A percentile compares a stretch with the other conserved stretches of the same genome.
Evolutionary conservation across 2,113 vertebrate species (phyloP).

Genomic region (Macroglossus sobrinus): DNA sequence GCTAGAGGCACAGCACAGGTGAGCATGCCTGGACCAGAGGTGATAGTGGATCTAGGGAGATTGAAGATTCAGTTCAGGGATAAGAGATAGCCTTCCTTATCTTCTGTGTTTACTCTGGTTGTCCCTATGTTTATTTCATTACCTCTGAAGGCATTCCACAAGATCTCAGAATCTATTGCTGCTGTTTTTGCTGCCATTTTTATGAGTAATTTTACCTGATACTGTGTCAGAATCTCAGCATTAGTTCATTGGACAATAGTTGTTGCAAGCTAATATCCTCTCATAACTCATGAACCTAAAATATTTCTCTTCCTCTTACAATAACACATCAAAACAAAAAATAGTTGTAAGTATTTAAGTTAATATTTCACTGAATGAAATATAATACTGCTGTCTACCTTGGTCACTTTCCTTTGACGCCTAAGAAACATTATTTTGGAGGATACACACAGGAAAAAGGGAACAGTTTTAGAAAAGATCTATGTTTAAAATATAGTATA

Average conservation of each 20-base stretch:
- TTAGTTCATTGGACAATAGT: neutral
- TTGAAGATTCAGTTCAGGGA: neutral
- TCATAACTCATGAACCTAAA: neutral
- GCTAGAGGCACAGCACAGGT: neutral
- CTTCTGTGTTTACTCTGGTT: neutral
- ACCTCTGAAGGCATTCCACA: neutral
- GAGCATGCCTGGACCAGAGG: neutral
- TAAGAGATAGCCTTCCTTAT: neutral
- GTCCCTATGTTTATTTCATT: neutral
- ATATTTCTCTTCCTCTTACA: neutral
- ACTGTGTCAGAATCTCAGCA: neutral
- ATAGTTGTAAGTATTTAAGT: neutral
- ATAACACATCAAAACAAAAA: neutral
- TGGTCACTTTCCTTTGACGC: neutral
- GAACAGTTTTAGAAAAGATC: neutral
- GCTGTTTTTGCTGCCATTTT: neutral
- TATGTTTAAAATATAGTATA: neutral
- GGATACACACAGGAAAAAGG: neutral
- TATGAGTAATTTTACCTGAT: neutral
- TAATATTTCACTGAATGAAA: neutral
- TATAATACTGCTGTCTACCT: neutral
- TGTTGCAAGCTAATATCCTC: neutral
- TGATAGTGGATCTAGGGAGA: neutral
- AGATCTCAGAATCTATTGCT: neutral
- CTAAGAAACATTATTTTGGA: neutral